These are phyloP conservation scores for Allochrocebus solatus DNA, from an alignment of 2,797 vertebrate genomes.

Conservation along the genomic window DNA sequence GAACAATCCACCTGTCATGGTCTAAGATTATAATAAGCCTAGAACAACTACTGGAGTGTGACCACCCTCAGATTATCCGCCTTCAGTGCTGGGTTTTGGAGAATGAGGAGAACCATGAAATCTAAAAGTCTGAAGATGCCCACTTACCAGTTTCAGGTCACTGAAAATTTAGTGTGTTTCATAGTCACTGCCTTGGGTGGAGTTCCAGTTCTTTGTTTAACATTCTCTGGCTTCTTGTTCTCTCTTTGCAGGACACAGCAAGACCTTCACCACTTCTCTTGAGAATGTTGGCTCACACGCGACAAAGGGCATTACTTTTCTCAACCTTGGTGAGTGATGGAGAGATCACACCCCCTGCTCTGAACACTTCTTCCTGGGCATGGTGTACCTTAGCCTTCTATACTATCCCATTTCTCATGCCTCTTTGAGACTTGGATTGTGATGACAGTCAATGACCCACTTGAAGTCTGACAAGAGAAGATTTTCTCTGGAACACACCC, in stretches of 20 bases:
- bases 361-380: not conserved
- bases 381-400: not conserved
- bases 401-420: not conserved
- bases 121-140: not conserved
- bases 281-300: slow-evolving; percentile 72
- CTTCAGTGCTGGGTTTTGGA: not conserved
- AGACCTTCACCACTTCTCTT: slow-evolving; percentile 90
- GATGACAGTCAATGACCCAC: not conserved
- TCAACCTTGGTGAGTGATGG: slow-evolving; percentile 90
- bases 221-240: not conserved
- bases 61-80: not conserved
- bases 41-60: not conserved
- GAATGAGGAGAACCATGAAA: not conserved
- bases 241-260: slow-evolving; percentile 89
- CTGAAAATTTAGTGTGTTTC: not conserved
- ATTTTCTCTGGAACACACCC: not conserved
- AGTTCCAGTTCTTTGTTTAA: not conserved
- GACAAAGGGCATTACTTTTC: slow-evolving; percentile 87
- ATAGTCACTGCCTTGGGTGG: not conserved
- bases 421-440: not conserved
- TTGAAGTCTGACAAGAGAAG: not conserved
- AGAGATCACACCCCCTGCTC: not conserved
- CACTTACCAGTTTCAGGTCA: not conserved
- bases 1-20: not conserved
- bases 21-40: not conserved